Base-by-base conservation (phyloP, 1,140 invertebrate genomes). In the Saxidomus purpurata region DNA sequence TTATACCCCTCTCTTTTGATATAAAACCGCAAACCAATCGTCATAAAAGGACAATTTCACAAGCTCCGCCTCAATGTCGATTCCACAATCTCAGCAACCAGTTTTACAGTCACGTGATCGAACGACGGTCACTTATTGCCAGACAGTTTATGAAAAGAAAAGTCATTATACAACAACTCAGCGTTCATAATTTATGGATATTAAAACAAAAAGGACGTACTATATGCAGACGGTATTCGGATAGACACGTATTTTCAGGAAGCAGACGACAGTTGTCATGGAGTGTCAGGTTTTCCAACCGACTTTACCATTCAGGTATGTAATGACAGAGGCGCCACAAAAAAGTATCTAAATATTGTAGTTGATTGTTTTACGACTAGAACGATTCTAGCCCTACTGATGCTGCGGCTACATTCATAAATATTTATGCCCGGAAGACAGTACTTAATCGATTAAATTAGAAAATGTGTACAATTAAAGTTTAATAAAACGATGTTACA, bases 51-150 rank as follows among this genome's bases (percentile, higher is more conserved):
- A 76, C 76, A 49, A 52, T 49, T 77, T 28, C 28, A 1, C 31
- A 79, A 79, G 49, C 76, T 49, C 47, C 76, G 76, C 76, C 76
- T 34, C 36, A 43, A 9, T 52, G 43, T 49, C 74, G 47, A 79
- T 79, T 34, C 4, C 8, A 8, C 76, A 55, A 34, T 15, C 76
- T 79, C 76, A 31, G 76, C 47, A 79, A n/a, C 47, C 17, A 79
- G 49, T 52, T 13, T 22, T 11, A 8, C 4, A 4, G 76, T 36
- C 47, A 52, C 43, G 43, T 79, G 43, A 79, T 25, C 47, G 49
- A 34, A 22, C 28, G 47, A 34, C 31, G 47, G 9, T 55, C 49
- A 55, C 47, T n/a, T n/a, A n/a, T n/a, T n/a, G n/a, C n/a, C n/a
- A n/a, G n/a, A n/a, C n/a, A n/a, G n/a, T n/a, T n/a, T n/a, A n/a